Conservation (phyloP, 2,797 vertebrate genomes). For the Spea hammondii region DNA sequence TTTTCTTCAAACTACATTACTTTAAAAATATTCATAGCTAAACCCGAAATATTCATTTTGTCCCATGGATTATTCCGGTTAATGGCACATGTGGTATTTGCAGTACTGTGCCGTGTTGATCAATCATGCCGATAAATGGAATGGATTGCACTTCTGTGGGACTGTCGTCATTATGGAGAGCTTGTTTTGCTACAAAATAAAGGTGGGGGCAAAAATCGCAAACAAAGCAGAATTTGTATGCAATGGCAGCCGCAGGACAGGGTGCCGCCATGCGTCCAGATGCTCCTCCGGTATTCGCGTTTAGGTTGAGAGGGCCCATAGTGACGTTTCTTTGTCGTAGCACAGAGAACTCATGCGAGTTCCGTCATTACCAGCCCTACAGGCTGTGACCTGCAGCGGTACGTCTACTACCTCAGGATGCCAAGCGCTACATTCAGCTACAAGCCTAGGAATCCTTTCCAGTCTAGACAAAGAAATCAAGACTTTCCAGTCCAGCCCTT, state of each 20-base stretch:
- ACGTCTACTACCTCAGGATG: slow-evolving; percentile 5
- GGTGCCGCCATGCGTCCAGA: neutral
- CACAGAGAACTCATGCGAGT: neutral
- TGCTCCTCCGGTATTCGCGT: neutral
- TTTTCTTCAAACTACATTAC: too few species aligned
- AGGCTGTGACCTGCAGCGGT: neutral
- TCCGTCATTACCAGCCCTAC: slow-evolving; percentile 1
- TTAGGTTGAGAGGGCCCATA: neutral
- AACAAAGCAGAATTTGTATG: slow-evolving; percentile 28
- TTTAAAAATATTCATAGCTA: too few species aligned
- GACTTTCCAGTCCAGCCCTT: slow-evolving; percentile 10
- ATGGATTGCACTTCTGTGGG: slow-evolving; percentile 29
- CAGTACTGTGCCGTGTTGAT: neutral
- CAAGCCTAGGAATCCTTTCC: slow-evolving; percentile 6
- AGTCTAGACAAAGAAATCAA: slow-evolving; percentile 45
- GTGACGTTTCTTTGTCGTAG: neutral
- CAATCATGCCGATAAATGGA: slow-evolving; percentile 38
- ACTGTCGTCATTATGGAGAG: slow-evolving; percentile 33
- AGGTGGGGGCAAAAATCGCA: slow-evolving; percentile 1
- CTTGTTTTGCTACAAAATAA: slow-evolving; percentile 36
- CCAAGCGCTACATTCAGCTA: slow-evolving; percentile 1
- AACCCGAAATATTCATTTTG: too few species aligned
- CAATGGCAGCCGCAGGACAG: slow-evolving; percentile 1
- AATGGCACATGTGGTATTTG: neutral
- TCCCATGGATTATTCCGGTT: neutral